Evolutionary conservation across 2,888 invertebrate genomes (phyloP), one percentile per base, ranked within the genome.

Genomic region (Dolichomitus sp.): DNA sequence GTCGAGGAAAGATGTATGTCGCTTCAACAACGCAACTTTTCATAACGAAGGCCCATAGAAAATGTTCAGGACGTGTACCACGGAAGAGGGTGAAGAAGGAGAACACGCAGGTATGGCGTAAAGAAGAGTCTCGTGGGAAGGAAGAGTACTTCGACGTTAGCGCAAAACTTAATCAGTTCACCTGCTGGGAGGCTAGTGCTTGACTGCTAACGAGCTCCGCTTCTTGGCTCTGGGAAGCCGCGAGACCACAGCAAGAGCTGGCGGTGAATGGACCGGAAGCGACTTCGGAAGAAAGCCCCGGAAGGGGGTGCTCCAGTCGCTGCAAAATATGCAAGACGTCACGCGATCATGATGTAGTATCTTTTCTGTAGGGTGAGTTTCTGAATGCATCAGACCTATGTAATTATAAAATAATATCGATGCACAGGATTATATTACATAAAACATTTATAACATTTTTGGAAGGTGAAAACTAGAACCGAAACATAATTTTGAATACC

Each of bases 131-230:
- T 12, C 14, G 7, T 4, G 30, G 54, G 73, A 50, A 54, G 42
- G 40, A 69, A 54, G 19, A 66, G 66, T 59, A 27, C 61, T 69
- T 69, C 45, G 61, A 50, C 61, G 66, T 73, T 40, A 48, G 45
- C 45, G 57, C 73, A 69, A 81, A 78, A 81, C 78, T 81, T 73
- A 73, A 81, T 81, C 81, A 81, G 81, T 40, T 45, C 54, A 77
- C 77, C 54, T 73, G 70, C 45, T 14, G 9, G 17, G 40, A 68
- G 59, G 59, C 40, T 48, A 61, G 61, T 63, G 40, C 72, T 81
- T 69, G 68, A 68, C 61, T 77, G 50, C 61, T 81, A 81, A 81
- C 77, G 81, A 81, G 81, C 59, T 50, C 72, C 77, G 73, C 54
- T 81, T 63, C 73, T 54, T 63, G 61, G 37, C 52, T 78, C 68